phyloP scores from a whole-genome alignment of 2,888 invertebrate genomes.

The Eurytoma californica region DNA sequence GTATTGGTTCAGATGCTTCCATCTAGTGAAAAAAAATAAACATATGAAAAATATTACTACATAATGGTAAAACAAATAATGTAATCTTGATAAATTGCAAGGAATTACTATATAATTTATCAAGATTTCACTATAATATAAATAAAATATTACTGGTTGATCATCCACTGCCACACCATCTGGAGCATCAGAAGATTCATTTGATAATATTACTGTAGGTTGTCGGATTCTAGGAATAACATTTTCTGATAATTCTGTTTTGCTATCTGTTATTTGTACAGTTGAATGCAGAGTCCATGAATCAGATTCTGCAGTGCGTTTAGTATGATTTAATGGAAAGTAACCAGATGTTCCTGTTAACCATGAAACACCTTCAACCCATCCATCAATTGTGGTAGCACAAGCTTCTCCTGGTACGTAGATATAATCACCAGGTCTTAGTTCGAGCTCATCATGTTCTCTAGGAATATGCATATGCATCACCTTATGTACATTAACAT shows the following conservation, averaged over 20 bases:
- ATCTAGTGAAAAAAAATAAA: slow-evolving; percentile 59
- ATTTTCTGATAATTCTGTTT: slow-evolving; percentile 59
- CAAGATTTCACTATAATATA: neutral
- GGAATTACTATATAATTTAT: too few species aligned
- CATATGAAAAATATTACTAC: slow-evolving; percentile 25
- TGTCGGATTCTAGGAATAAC: slow-evolving; percentile 64
- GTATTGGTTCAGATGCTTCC: slow-evolving; percentile 64
- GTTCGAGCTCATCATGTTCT: slow-evolving; percentile 89
- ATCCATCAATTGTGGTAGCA: slow-evolving; percentile 86
- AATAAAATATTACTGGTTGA: slow-evolving; percentile 64
- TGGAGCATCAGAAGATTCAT: slow-evolving; percentile 65
- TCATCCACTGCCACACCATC: slow-evolving; percentile 66
- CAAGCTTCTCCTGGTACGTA: slow-evolving; percentile 87
- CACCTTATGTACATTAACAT: slow-evolving; percentile 83
- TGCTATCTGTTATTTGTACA: slow-evolving; percentile 74
- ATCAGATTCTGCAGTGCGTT: slow-evolving; percentile 90
- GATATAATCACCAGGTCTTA: slow-evolving; percentile 90
- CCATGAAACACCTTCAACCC: slow-evolving; percentile 92
- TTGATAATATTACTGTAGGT: slow-evolving; percentile 64
- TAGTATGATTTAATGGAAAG: slow-evolving; percentile 88
- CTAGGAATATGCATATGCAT: slow-evolving; percentile 85
- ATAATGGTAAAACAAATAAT: neutral
- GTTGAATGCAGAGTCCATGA: slow-evolving; percentile 92
- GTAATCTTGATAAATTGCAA: neutral
- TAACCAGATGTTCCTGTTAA: slow-evolving; percentile 87